Percentiles rank a stretch among this genome's conserved stretches.
Evolutionary conservation across 2,113 vertebrate species (phyloP).

Genomic region (Aptenodytes forsteri): DNA sequence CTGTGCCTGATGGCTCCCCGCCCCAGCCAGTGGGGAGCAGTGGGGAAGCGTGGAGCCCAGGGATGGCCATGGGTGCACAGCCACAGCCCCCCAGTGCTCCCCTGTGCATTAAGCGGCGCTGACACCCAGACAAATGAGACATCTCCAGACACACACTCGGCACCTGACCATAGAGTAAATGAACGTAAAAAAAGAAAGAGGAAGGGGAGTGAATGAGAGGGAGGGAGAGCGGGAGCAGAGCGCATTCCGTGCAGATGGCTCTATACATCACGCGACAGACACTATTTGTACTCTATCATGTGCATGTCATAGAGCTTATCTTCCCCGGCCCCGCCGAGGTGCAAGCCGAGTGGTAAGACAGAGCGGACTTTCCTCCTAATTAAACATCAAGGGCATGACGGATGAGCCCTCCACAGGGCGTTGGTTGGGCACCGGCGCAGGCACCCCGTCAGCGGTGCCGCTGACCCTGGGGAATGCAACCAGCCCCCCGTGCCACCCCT

Average conservation of each 20-base stretch:
- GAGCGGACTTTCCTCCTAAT: not conserved
- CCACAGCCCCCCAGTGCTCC: not conserved
- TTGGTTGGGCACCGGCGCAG: not conserved
- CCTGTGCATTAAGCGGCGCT: rapidly evolving
- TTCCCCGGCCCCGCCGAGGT: not conserved
- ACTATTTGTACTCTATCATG: not conserved
- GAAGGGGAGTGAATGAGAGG: not conserved
- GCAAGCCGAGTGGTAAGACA: rapidly evolving
- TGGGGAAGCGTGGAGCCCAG: rapidly evolving
- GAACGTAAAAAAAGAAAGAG: not conserved
- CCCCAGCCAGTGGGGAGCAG: rapidly evolving
- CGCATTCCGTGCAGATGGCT: not conserved
- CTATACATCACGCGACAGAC: not conserved
- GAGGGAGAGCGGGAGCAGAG: not conserved
- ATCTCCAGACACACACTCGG: not conserved
- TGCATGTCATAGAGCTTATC: not conserved
- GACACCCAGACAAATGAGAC: not conserved
- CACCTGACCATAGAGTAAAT: not conserved
- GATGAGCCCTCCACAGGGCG: rapidly evolving
- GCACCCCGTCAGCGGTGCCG: rapidly evolving
- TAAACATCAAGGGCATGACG: not conserved
- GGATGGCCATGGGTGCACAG: rapidly evolving
- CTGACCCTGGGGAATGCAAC: too few relatives aligned
- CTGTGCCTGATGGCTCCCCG: too few relatives aligned
- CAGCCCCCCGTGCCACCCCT: not conserved